Conservation (phyloP, 2,888 invertebrate species). For the Neoitamus cyanurus region DNA sequence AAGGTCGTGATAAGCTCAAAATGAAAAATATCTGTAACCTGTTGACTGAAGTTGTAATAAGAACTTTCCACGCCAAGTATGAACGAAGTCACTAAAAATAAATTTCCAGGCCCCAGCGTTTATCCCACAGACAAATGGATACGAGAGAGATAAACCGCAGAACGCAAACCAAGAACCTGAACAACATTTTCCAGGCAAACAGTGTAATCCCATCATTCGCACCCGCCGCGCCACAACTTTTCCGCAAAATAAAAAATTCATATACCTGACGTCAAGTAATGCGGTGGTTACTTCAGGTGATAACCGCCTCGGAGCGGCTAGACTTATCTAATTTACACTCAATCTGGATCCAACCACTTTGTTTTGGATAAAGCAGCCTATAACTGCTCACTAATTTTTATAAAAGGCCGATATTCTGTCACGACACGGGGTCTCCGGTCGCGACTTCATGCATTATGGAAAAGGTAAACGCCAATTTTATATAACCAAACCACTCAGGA, state of each 20-base stretch:
- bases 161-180: neutral
- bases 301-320: neutral
- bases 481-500: neutral
- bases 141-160: neutral
- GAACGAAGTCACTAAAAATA: neutral
- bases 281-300: neutral
- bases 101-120: neutral
- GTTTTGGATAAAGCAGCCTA: slow-evolving; percentile 6
- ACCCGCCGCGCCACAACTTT: neutral
- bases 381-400: neutral
- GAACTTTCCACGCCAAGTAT: no score
- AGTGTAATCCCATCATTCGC: neutral
- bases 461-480: neutral
- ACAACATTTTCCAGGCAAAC: neutral
- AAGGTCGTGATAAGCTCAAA: no score
- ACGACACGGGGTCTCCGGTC: neutral
- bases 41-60: no score
- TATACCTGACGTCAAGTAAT: neutral
- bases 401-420: neutral
- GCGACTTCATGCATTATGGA: neutral
- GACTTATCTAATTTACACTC: neutral
- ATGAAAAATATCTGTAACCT: no score
- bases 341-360: slow-evolving; percentile 13
- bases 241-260: neutral
- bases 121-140: neutral